These are phyloP conservation scores for Acrossocheilus fasciatus DNA, from an alignment of 2,797 vertebrate genomes.

Conservation along the genomic window DNA sequence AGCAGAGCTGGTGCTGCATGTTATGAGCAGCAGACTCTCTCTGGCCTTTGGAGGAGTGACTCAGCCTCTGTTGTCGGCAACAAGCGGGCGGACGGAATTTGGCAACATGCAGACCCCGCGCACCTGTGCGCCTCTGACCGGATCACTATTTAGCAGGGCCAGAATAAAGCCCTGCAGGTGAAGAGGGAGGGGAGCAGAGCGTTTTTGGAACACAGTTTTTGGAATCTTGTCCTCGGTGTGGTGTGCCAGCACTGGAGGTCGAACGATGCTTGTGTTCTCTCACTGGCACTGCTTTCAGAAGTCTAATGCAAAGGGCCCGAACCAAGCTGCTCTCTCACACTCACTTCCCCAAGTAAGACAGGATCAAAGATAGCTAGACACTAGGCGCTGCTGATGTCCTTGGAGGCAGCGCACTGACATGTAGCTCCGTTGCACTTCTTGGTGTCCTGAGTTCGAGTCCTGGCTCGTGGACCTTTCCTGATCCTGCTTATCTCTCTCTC, in stretches of 20 bases:
- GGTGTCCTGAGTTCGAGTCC: neutral
- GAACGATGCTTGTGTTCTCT: constrained; percentile 64
- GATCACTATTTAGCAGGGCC: constrained; percentile 76
- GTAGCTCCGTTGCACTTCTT: neutral
- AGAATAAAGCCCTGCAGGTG: constrained; percentile 67
- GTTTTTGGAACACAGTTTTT: constrained; percentile 71
- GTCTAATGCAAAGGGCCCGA: neutral
- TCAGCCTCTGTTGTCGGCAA: constrained; percentile 64
- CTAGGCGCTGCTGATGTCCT: neutral
- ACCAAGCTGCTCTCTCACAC: neutral
- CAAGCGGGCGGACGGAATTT: constrained; percentile 72
- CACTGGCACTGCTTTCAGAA: constrained; percentile 17
- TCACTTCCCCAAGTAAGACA: neutral
- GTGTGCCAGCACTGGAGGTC: constrained; percentile 74
- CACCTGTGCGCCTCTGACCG: constrained; percentile 76
- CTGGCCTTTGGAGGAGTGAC: constrained; percentile 25
- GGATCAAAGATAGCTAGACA: constrained; percentile 29
- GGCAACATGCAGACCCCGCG: constrained; percentile 73
- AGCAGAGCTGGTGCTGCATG: neutral
- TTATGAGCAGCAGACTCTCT: constrained; percentile 5
- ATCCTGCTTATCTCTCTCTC: neutral
- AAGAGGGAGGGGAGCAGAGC: constrained; percentile 64
- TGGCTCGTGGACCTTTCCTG: neutral
- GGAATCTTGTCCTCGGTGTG: constrained; percentile 63
- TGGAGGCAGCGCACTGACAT: neutral